Evolutionary conservation across 1,140 invertebrate species (phyloP).

Genomic region (Penaeus chinensis): DNA sequence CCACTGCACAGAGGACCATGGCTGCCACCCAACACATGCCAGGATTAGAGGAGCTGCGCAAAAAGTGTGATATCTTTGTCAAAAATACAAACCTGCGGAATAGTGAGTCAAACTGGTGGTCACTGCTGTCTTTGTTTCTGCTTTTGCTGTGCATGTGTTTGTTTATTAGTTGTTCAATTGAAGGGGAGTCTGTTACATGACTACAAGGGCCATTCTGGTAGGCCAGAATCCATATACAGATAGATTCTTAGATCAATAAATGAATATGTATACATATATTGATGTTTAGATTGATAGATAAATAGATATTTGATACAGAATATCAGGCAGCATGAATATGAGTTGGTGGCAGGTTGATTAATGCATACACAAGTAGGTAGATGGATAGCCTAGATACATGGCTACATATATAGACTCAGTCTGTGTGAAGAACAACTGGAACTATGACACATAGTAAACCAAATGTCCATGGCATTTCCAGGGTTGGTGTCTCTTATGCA

Average conservation of each 20-base stretch:
- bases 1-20: conserved; percentile 73
- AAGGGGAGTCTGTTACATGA: not conserved
- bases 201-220: not conserved
- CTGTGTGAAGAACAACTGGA: too few species aligned
- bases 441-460: too few species aligned
- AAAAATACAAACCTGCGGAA: conserved; percentile 75
- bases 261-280: not conserved
- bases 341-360: too few species aligned
- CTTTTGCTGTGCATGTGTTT: not conserved
- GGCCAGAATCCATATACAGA: not conserved
- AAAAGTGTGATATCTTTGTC: conserved; percentile 74
- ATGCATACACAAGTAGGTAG: too few species aligned
- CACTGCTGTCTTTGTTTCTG: not conserved
- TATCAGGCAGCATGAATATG: too few species aligned
- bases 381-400: too few species aligned
- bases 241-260: not conserved
- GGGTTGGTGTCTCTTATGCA: conserved; percentile 45
- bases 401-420: too few species aligned
- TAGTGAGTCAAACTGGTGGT: conserved; percentile 69
- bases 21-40: conserved; percentile 70
- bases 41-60: conserved; percentile 72
- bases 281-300: not conserved
- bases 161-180: not conserved
- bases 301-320: not conserved
- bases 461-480: not conserved